phyloP scores from a whole-genome alignment of 2,113 vertebrate genomes.

The Centropus bengalensis region DNA sequence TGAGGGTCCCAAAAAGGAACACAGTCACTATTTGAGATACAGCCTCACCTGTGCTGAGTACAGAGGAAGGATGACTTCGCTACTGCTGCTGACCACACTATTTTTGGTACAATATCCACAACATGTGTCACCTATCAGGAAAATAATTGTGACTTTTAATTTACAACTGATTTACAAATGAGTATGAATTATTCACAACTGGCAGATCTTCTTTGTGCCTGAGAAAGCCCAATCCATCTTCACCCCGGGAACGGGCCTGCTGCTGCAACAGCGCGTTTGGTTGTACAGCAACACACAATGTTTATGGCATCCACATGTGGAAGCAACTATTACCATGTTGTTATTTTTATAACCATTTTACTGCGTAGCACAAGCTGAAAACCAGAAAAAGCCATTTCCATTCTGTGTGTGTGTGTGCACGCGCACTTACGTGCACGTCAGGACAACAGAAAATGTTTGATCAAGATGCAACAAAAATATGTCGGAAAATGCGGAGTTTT shows the following conservation, averaged over 20 bases:
- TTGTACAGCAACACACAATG: neutral
- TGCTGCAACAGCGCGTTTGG: neutral
- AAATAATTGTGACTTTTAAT: neutral
- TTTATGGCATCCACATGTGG: constrained; percentile 40
- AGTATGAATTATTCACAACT: neutral
- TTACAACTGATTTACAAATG: neutral
- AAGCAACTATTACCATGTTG: neutral
- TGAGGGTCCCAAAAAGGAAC: no score
- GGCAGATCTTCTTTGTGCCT: neutral
- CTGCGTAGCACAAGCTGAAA: neutral
- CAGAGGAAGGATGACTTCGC: no score
- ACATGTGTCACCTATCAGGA: neutral
- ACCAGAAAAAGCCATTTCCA: neutral
- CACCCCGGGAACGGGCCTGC: neutral
- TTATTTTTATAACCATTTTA: constrained; percentile 31
- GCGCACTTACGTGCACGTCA: neutral
- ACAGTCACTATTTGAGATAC: no score
- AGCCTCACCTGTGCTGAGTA: no score
- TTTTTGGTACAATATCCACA: no score
- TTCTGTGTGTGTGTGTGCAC: neutral
- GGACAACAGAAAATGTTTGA: constrained; percentile 16
- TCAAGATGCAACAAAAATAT: neutral
- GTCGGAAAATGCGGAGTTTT: constrained; percentile 8
- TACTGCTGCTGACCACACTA: no score
- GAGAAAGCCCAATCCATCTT: neutral